phyloP scores from a whole-genome alignment of 2,888 invertebrate species.

The Diabrotica balteata region DNA sequence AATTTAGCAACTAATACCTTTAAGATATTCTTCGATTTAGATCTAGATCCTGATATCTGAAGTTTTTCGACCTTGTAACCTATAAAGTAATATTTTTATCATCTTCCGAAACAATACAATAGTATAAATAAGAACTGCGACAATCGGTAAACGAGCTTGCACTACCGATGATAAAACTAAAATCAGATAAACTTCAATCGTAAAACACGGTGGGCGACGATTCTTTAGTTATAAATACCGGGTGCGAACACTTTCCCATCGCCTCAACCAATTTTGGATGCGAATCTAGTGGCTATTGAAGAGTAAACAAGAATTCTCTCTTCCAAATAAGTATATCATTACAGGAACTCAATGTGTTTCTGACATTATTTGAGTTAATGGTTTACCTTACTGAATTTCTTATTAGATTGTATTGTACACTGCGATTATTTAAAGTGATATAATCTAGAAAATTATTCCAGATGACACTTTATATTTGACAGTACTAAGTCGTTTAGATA shows the following conservation, averaged over 20 bases:
- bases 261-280: conserved; percentile 39
- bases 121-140: conserved; percentile 30
- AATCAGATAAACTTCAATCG: conserved; percentile 43
- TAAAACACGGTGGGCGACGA: conserved; percentile 43
- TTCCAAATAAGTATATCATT: conserved; percentile 42
- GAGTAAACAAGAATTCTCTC: conserved; percentile 39
- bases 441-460: no score
- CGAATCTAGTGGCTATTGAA: conserved; percentile 21
- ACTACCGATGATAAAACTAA: conserved; percentile 39
- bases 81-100: conserved; percentile 27
- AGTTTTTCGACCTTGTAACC: conserved; percentile 24
- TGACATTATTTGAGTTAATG: conserved; percentile 25
- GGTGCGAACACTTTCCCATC: conserved; percentile 42
- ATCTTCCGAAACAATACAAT: conserved; percentile 28
- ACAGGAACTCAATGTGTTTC: conserved; percentile 23
- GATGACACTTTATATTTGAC: no score
- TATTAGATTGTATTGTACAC: conserved; percentile 1
- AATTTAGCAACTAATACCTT: conserved; percentile 7
- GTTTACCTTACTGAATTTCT: conserved; percentile 10
- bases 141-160: conserved; percentile 32
- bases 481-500: no score
- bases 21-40: conserved; percentile 16
- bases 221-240: conserved; percentile 41
- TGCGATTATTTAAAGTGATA: background rate
- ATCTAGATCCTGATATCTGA: conserved; percentile 18